A percentile compares a stretch with the other conserved stretches of the same genome.
These are phyloP conservation scores for Lepidurus apus DNA, from an alignment of 1,140 invertebrate species.

Conservation along the genomic window DNA sequence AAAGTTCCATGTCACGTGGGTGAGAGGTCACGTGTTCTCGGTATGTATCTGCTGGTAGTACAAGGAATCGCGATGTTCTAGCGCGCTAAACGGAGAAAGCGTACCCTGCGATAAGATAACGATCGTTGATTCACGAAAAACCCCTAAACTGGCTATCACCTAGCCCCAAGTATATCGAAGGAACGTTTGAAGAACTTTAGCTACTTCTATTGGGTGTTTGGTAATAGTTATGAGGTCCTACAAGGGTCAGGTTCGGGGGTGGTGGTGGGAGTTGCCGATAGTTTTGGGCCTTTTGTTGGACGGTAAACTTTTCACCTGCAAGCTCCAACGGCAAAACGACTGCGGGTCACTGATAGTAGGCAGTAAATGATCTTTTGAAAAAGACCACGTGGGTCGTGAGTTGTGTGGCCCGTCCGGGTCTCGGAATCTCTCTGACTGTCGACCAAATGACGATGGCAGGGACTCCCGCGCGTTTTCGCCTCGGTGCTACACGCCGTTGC, in stretches of 20 bases:
- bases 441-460: neutral
- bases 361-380: neutral
- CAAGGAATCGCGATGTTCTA: neutral
- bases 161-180: too few species aligned
- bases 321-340: neutral
- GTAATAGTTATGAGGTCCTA: too few species aligned
- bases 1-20: neutral
- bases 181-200: too few species aligned
- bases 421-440: neutral
- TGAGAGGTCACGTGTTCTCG: neutral
- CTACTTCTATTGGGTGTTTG: too few species aligned
- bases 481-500: neutral
- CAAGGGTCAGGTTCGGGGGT: neutral
- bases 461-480: constrained; percentile 1
- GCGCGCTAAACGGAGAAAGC: neutral
- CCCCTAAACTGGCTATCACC: too few species aligned
- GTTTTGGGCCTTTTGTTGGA: neutral
- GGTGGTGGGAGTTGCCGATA: neutral
- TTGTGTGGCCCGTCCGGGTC: neutral
- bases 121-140: too few species aligned
- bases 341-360: neutral
- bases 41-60: neutral
- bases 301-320: neutral
- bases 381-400: neutral
- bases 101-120: too few species aligned